These are phyloP conservation scores for Harpalus rufipes DNA, from an alignment of 2,888 invertebrate genomes.

Conservation along the genomic window DNA sequence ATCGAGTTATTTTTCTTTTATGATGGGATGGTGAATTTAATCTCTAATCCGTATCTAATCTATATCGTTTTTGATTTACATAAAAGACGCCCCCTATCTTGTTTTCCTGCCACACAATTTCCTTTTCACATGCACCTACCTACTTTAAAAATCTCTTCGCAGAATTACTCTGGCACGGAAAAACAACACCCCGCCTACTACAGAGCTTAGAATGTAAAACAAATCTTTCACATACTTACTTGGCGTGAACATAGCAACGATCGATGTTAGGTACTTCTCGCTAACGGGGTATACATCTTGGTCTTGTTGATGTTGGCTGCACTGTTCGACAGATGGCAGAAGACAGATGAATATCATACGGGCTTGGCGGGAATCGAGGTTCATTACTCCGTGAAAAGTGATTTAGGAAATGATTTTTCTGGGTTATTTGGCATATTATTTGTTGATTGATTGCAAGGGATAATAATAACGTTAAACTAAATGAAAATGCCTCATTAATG, in stretches of 20 bases:
- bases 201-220: constrained; percentile 23
- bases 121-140: constrained; percentile 10
- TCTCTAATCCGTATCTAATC: too few relatives aligned
- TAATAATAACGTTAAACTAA: too few relatives aligned
- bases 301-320: constrained; percentile 13
- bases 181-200: constrained; percentile 29
- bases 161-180: neutral
- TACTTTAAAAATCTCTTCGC: constrained; percentile 12
- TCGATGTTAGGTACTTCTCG: constrained; percentile 16
- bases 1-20: too few relatives aligned
- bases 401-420: too few relatives aligned
- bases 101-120: constrained; percentile 11
- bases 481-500: too few relatives aligned
- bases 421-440: too few relatives aligned
- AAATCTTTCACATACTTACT: constrained; percentile 24
- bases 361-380: neutral
- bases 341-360: neutral
- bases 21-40: too few relatives aligned
- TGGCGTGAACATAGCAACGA: constrained; percentile 15
- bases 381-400: too few relatives aligned
- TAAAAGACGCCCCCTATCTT: neutral
- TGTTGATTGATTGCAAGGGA: too few relatives aligned
- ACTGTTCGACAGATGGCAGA: neutral
- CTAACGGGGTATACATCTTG: constrained; percentile 13
- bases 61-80: neutral